Evolutionary conservation across 1,140 invertebrate species (phyloP), one percentile per base, ranked within the genome.

Genomic region (Tigriopus japonicus): DNA sequence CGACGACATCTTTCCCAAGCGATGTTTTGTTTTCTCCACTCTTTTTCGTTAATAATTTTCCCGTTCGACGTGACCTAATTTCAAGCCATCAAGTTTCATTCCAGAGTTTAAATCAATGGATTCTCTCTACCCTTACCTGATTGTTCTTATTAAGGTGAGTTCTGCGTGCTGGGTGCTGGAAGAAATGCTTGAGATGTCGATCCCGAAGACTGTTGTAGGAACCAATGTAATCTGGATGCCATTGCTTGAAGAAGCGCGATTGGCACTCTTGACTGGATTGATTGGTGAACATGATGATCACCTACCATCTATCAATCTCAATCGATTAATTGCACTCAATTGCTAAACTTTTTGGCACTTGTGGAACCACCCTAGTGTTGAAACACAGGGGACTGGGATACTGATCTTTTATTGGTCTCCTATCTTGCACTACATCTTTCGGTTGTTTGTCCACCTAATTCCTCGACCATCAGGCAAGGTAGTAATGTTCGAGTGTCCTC

Each of bases 1-100:
- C 59, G 43, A 41, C 59, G 15, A n/a, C 59, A 21, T 19, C 59
- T 24, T 24, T 61, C 59, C 59, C 59, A 61, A 41, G 52, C 59
- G 19, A 61, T 15, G 17, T 61, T 61, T 52, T 56, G 43, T n/a
- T 51, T 15, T 1, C 59, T 5, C 59, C 59, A 61, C 40, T 61
- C 59, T 45, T 41, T 53, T 51, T 61, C 59, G 14, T 35, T 19
- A 7, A 61, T 40, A 12, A 24, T 17, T 15, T 24, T 17, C 17
- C 59, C 59, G 7, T 54, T 3, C 6, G 21, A 13, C 13, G 59
- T 54, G 14, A 61, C 53, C 59, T 61, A 42, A 24, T 17, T 49
- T 49, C 2, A 49, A 49, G 6, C 12, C 28, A 9, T 35, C 9
- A 35, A 9, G n/a, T n/a, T n/a, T n/a, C 28, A 3, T 35, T 5